Percentiles rank a stretch among this genome's conserved stretches.
These are phyloP conservation scores for Anorthoa munda DNA, from an alignment of 2,888 invertebrate species.

Conservation along the genomic window DNA sequence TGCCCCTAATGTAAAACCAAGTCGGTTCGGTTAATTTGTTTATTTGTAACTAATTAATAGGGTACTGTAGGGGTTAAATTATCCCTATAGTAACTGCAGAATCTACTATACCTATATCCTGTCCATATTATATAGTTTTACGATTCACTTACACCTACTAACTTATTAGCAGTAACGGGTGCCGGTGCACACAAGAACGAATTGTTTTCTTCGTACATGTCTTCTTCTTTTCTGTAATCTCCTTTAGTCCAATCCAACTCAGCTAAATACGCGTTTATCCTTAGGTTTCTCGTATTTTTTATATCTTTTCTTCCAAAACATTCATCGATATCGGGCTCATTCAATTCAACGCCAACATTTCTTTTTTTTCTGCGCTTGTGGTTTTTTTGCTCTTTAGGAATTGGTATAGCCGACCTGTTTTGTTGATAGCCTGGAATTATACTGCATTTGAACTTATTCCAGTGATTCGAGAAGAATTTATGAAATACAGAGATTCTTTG, in stretches of 20 bases:
- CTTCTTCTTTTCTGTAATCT: constrained; percentile 42
- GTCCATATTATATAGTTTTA: no score
- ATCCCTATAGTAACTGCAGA: background rate
- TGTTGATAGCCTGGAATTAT: constrained; percentile 43
- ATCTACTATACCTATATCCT: background rate
- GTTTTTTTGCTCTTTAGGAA: constrained; percentile 61
- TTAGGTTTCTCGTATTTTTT: constrained; percentile 70
- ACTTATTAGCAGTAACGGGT: constrained; percentile 31
- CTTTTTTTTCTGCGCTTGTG: constrained; percentile 78
- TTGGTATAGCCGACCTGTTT: constrained; percentile 42
- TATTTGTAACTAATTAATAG: no score
- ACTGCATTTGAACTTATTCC: constrained; percentile 62
- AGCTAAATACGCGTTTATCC: constrained; percentile 73
- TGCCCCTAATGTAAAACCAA: no score
- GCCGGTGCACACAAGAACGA: background rate
- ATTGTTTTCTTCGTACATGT: constrained; percentile 16
- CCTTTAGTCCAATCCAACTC: constrained; percentile 71
- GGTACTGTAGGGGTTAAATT: no score
- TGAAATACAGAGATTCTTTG: constrained; percentile 42
- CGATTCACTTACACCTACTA: constrained; percentile 57
- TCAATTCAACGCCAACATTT: constrained; percentile 11
- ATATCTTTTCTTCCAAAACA: constrained; percentile 60
- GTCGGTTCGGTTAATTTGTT: no score
- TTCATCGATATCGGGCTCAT: constrained; percentile 17
- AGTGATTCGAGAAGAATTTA: constrained; percentile 62